Percentiles rank a stretch among this genome's conserved stretches.
These are phyloP conservation scores for Laupala kohalensis DNA, from an alignment of 1,140 invertebrate genomes.

Conservation along the genomic window DNA sequence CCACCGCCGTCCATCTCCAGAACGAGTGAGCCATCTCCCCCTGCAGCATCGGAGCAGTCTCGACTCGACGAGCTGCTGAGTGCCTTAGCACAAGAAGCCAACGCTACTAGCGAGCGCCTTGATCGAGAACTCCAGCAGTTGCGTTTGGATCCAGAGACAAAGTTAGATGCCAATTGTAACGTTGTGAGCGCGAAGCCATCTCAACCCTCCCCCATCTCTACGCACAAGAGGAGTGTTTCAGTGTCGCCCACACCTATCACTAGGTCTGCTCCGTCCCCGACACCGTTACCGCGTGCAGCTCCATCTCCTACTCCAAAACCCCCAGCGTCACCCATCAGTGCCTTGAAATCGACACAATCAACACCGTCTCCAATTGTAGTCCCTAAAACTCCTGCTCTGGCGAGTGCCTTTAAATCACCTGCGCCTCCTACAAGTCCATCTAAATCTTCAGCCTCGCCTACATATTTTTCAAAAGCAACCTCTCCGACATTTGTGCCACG, in stretches of 20 bases:
- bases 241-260: not conserved
- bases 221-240: no score
- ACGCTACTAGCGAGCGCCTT: constrained; percentile 16
- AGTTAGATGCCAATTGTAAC: not conserved
- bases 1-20: constrained; percentile 4
- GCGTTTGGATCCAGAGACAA: not conserved
- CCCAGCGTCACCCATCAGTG: not conserved
- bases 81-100: constrained; percentile 17
- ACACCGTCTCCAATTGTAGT: no score
- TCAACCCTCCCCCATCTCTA: not conserved
- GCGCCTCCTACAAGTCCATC: no score
- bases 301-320: no score
- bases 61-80: constrained; percentile 15
- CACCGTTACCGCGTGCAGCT: not conserved
- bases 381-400: no score
- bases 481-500: no score
- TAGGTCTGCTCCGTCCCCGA: not conserved
- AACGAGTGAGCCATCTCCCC: no score
- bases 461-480: no score
- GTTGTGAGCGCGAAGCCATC: not conserved
- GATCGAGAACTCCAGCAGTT: constrained; percentile 17
- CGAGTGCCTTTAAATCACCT: no score
- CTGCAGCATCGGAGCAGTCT: constrained; percentile 11
- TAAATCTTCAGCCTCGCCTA: no score
- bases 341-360: no score